Conservation (phyloP, 2,113 vertebrate genomes). For the human region DNA sequence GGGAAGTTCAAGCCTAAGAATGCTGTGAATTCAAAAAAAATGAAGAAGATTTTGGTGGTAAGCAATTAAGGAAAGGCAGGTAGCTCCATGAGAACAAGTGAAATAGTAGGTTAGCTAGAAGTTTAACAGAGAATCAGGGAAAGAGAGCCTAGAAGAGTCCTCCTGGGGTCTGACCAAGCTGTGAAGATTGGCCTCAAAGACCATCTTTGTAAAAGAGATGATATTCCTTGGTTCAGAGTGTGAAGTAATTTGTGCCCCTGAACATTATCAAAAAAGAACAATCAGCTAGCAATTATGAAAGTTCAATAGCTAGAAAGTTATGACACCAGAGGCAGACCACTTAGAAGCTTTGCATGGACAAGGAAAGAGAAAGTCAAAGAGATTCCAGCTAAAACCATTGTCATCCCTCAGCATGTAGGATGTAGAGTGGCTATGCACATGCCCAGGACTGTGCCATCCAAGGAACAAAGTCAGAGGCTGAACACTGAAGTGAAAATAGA, state of each 20-base stretch:
- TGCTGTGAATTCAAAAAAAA: neutral
- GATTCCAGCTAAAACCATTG: neutral
- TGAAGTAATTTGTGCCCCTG: neutral
- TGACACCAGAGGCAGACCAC: neutral
- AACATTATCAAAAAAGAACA: neutral
- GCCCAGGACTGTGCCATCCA: neutral
- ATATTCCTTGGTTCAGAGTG: neutral
- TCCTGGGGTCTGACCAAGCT: neutral
- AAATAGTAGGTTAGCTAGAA: neutral
- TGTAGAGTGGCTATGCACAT: neutral
- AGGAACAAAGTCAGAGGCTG: neutral
- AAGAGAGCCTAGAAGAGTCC: neutral
- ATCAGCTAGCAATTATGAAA: neutral
- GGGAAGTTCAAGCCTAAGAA: neutral
- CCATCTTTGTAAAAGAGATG: neutral
- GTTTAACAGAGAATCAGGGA: neutral
- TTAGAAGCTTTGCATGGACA: neutral
- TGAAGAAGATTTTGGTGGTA: neutral
- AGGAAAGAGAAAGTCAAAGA: neutral
- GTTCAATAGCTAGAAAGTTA: neutral
- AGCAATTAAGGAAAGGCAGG: neutral
- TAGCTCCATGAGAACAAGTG: neutral
- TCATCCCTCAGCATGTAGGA: neutral
- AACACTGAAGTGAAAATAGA: neutral
- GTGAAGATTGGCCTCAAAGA: neutral